A percentile compares a stretch with the other conserved stretches of the same genome.
These are phyloP conservation scores for Orius laevigatus DNA, from an alignment of 1,140 invertebrate species.

Conservation along the genomic window DNA sequence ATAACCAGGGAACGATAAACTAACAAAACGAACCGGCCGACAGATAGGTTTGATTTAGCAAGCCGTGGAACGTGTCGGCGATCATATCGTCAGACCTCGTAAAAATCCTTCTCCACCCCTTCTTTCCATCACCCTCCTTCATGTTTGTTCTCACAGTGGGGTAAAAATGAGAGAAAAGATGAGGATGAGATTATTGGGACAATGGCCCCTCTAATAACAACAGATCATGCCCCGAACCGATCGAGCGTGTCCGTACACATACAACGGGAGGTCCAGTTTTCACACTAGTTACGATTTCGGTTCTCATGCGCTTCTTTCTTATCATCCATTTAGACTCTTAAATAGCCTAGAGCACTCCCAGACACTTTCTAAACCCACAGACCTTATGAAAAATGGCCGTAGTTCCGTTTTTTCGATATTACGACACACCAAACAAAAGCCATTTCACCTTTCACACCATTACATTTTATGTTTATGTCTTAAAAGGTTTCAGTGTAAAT, in stretches of 20 bases:
- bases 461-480: no score
- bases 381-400: no score
- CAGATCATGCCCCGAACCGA: slow-evolving; percentile 9
- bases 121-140: not conserved
- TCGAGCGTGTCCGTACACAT: slow-evolving; percentile 6
- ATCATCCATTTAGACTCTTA: no score
- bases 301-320: no score
- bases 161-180: slow-evolving; percentile 7
- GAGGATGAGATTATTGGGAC: slow-evolving; percentile 7
- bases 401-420: no score
- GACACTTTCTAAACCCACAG: no score
- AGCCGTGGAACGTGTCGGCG: slow-evolving; percentile 9
- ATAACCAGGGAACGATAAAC: slow-evolving; percentile 7
- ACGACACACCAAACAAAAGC: no score
- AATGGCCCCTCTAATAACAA: slow-evolving; percentile 10
- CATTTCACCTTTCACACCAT: no score
- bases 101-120: slow-evolving; percentile 4
- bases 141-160: slow-evolving; percentile 10
- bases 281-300: no score
- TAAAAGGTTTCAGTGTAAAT: no score
- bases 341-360: no score
- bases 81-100: slow-evolving; percentile 9
- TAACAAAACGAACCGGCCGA: slow-evolving; percentile 11
- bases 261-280: no score
- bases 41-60: slow-evolving; percentile 8